These are phyloP conservation scores for Microcebus griseorufus DNA, from an alignment of 2,113 vertebrate species.

Conservation along the genomic window DNA sequence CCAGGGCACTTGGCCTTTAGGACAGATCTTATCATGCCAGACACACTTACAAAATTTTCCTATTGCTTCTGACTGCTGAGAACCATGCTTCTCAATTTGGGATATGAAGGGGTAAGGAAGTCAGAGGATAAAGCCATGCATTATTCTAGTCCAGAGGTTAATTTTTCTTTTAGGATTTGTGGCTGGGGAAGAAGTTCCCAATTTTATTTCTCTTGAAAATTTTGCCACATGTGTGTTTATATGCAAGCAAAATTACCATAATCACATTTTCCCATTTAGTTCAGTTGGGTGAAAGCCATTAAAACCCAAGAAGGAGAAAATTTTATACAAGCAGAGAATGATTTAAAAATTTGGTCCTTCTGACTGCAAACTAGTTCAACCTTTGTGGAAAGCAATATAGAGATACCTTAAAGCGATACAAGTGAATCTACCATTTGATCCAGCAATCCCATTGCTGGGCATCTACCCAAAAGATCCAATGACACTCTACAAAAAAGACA, in stretches of 20 bases:
- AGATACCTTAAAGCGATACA: too few species aligned
- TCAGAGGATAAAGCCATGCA: background rate
- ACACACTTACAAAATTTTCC: background rate
- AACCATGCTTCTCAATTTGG: background rate
- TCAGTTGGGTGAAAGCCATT: background rate
- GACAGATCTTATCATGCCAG: background rate
- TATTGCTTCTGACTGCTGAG: background rate
- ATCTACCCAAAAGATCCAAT: too few species aligned
- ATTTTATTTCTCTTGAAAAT: background rate
- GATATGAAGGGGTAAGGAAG: background rate
- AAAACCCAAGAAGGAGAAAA: background rate
- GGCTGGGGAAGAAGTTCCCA: background rate
- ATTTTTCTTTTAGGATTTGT: background rate
- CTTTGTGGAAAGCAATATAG: too few species aligned
- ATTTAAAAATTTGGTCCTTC: slow-evolving; percentile 4
- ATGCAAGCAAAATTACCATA: background rate
- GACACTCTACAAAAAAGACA: too few species aligned
- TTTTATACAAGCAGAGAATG: background rate
- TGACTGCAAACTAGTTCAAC: too few species aligned
- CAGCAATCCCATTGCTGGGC: too few species aligned
- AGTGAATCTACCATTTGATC: too few species aligned
- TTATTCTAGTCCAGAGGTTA: background rate
- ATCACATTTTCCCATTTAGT: background rate
- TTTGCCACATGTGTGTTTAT: background rate
- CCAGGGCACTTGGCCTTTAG: background rate